These are phyloP conservation scores for Crotalus tigris DNA, from an alignment of 2,113 vertebrate species.

Conservation along the genomic window DNA sequence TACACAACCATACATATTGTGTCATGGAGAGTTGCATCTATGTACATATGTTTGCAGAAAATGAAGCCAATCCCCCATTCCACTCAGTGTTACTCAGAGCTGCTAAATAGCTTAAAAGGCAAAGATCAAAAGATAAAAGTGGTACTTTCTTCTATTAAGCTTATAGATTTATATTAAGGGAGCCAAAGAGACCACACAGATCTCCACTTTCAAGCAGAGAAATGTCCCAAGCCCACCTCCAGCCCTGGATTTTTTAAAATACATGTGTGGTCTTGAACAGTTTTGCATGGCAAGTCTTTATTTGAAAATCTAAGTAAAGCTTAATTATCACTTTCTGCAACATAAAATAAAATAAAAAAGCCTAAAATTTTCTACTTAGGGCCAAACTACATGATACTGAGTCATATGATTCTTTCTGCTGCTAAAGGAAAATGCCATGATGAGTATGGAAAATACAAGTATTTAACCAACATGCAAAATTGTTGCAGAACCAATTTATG, in stretches of 20 bases:
- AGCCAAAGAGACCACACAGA: slow-evolving; percentile 79
- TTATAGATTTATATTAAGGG: slow-evolving; percentile 74
- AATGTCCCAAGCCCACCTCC: slow-evolving; percentile 64
- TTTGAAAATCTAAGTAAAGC: slow-evolving; percentile 70
- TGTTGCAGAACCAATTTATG: no score
- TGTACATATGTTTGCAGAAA: slow-evolving; percentile 64
- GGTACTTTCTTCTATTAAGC: slow-evolving; percentile 69
- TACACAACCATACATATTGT: background rate
- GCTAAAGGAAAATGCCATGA: background rate
- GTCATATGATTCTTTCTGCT: background rate
- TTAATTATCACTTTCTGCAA: slow-evolving; percentile 71
- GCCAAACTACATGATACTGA: background rate
- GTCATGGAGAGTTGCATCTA: background rate
- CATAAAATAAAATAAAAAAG: slow-evolving; percentile 47
- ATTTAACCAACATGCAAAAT: background rate
- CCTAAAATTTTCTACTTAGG: slow-evolving; percentile 41
- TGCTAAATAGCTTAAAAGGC: slow-evolving; percentile 73
- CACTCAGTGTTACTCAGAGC: slow-evolving; percentile 69
- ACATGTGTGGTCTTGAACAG: slow-evolving; percentile 73
- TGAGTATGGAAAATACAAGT: background rate
- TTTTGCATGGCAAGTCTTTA: slow-evolving; percentile 60
- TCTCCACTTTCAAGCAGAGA: slow-evolving; percentile 64
- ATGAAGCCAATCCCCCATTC: slow-evolving; percentile 57
- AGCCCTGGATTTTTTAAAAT: slow-evolving; percentile 45
- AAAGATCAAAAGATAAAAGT: slow-evolving; percentile 78